Base-by-base conservation (phyloP, 2,888 invertebrate genomes). In the Ischnus inquisitorius region DNA sequence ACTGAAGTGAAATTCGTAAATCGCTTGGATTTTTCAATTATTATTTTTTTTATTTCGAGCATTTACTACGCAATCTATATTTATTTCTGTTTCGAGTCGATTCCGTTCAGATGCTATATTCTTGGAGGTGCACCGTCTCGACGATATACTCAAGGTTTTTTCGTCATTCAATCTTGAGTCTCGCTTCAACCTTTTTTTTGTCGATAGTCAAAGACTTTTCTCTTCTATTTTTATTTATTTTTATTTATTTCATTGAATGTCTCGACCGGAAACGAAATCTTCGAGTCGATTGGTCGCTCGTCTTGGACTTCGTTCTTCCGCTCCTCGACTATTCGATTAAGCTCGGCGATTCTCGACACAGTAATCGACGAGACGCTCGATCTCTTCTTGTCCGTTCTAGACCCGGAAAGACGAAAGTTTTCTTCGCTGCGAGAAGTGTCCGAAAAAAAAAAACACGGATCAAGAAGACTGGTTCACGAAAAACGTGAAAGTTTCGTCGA, bases 311-410 rank as follows among this genome's bases (percentile, higher is more conserved):
- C 39, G 41, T 14, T 16, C 14, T 41, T 34, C 41, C 39, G 8
- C 39, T 14, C 25, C 5, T 16, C 41, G 19, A 41, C 51, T 19
- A 4, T 22, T 10, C 60, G 25, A 69, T n/a, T 64, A 51, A 16
- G n/a, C 8, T 12, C 10, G 10, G 19, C 54, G 41, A 39, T 60
- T 3, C 19, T 28, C 57, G 60, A 75, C 74, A 74, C 74, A 69
- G 62, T 54, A 54, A 68, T 75, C 69, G 68, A 69, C 39, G 54
- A 68, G 28, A 64, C 48, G 69, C 75, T 80, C 80, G 75, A 68
- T 60, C 74, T 41, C 19, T 8, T 43, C n/a, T 28, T 22, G 3
- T 34, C 10, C 43, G 51, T 16, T 34, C n/a, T 76, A 65, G 25
- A 1, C 19, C 43, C 60, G 5, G 14, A 39, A 48, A 77, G 72